Conservation (phyloP, 2,113 vertebrate species). For the Lamprotornis superbus region DNA sequence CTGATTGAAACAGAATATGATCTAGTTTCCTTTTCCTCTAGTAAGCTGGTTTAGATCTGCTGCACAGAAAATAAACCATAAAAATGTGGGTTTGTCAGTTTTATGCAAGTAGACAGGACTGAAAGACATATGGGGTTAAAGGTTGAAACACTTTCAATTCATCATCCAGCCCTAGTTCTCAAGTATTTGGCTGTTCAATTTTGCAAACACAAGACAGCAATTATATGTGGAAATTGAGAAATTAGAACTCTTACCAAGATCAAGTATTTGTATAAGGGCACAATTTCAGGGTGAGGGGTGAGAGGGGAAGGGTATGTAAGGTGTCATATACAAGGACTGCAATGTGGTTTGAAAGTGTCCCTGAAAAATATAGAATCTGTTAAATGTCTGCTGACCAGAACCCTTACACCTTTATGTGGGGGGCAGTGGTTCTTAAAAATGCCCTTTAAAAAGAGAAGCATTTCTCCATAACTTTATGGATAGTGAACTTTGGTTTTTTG, state of each 20-base stretch:
- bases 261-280: neutral
- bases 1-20: neutral
- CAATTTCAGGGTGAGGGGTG: neutral
- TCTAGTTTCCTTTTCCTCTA: neutral
- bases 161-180: slow-evolving; percentile 9
- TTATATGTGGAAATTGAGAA: slow-evolving; percentile 10
- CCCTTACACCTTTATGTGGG: fast-evolving
- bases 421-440: neutral
- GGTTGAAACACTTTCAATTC: slow-evolving; percentile 29
- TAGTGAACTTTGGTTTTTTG: neutral
- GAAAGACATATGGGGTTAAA: slow-evolving; percentile 13
- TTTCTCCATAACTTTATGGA: neutral
- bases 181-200: neutral
- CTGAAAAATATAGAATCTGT: neutral
- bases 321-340: neutral
- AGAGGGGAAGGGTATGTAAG: neutral
- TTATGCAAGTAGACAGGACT: slow-evolving; percentile 14
- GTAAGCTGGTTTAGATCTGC: neutral
- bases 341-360: neutral
- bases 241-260: neutral
- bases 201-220: slow-evolving; percentile 3
- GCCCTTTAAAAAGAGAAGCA: neutral
- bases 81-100: slow-evolving; percentile 34
- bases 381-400: neutral
- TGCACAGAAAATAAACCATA: slow-evolving; percentile 24